Evolutionary conservation across 2,113 vertebrate genomes (phyloP), one percentile per base, ranked within the genome.

Genomic region (Danionella cerebrum): DNA sequence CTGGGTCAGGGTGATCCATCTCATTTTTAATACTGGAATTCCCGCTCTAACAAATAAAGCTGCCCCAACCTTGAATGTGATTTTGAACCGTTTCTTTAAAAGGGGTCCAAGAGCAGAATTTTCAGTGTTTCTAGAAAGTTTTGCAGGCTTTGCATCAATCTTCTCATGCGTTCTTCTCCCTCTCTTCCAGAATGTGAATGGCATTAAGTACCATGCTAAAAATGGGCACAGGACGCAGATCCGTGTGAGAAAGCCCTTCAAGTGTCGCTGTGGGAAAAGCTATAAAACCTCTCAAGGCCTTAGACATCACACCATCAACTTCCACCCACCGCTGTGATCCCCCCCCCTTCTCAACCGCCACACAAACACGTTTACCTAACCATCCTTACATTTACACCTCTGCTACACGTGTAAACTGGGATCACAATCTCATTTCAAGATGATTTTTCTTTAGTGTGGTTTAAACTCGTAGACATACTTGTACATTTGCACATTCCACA

Each of bases 221-320:
- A 98, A 98, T 3, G 96, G 96, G 69, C 96, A 98, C 91, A 89
- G 96, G 84, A 98, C 96, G 1, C 96, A 98, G 87, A 97, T 98
- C 77, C 95, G 96, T 1, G 95, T 98, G 75, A 92, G 96, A 84
- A 98, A 98, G 79, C 94, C 95, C 29, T 98, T 95, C 86, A 98
- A 98, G 78, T 98, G 96, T 79, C 96, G 96, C 80, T 98, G 96
- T n/a, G 95, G 96, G 31, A 98, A 98, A 89, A 98, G 96, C 91
- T 98, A 98, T 91, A 98, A 98, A 91, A 98, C 95, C 80, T 95
- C 95, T 80, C 96, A 98, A 90, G 96, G 96, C 77, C 92, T 98
- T 86, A 89, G 95, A 79, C 96, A 98, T 86, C 96, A 98, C 85
- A 98, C 96, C 90, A 97, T 98, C 91, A 98, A 96, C 78, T 98